These are phyloP conservation scores for Brachyalestes nurse DNA, from an alignment of 2,797 vertebrate species.

Conservation along the genomic window DNA sequence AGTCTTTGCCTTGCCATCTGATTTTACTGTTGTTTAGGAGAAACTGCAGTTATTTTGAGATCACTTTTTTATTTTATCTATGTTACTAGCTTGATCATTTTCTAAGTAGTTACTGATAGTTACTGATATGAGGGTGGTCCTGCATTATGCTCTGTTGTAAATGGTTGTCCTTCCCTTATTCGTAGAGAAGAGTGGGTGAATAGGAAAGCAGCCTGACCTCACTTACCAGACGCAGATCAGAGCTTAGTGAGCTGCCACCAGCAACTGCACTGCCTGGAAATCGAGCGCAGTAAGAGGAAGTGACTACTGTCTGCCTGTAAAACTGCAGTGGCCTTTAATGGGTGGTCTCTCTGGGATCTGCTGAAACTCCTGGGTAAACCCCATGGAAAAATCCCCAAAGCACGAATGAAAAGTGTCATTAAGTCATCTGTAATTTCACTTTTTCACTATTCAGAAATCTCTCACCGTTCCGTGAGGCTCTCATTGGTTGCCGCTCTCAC, in stretches of 20 bases:
- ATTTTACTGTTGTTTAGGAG: too few species aligned
- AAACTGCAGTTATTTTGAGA: too few species aligned
- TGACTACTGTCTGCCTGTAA: constrained; percentile 43
- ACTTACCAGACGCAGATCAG: constrained; percentile 1
- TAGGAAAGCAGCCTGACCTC: constrained; percentile 27
- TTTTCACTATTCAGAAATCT: constrained; percentile 5
- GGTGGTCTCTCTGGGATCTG: constrained; percentile 39
- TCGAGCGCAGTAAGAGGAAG: constrained; percentile 31
- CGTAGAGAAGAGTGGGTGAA: constrained; percentile 3
- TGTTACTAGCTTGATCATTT: too few species aligned
- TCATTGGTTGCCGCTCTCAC: not conserved
- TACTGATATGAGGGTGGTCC: not conserved
- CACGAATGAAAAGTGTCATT: constrained; percentile 7
- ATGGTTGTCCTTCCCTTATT: not conserved
- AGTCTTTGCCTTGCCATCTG: too few species aligned
- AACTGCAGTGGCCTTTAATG: constrained; percentile 15
- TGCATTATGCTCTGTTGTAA: not conserved
- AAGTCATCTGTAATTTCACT: constrained; percentile 29
- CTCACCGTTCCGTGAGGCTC: constrained; percentile 17
- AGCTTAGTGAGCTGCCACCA: constrained; percentile 3
- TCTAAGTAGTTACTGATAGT: not conserved
- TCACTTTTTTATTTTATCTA: too few species aligned
- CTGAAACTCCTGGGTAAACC: constrained; percentile 48
- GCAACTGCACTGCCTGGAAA: constrained; percentile 50
- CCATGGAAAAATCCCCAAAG: constrained; percentile 52